Percentiles rank a stretch among this genome's conserved stretches.
Evolutionary conservation across 2,113 vertebrate genomes (phyloP).

Genomic region (Helogale parvula): DNA sequence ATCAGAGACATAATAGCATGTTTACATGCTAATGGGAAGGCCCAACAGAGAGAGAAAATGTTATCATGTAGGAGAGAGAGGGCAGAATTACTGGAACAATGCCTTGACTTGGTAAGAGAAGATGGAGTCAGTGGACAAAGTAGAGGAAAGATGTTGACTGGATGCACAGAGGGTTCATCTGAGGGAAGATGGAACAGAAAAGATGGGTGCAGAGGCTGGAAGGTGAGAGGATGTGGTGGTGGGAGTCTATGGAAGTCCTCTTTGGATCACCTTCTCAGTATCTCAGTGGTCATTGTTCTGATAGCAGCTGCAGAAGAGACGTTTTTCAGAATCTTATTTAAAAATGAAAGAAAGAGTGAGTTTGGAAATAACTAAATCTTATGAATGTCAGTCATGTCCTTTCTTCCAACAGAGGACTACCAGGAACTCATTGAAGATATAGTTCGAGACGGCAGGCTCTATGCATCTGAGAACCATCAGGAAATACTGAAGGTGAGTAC

Average conservation of each 20-base stretch:
- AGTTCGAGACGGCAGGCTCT: constrained; percentile 96
- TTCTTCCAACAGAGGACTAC: constrained; percentile 93
- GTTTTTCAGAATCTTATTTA: neutral
- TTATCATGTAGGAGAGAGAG: neutral
- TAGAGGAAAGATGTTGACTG: neutral
- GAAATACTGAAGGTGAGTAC: constrained; percentile 95
- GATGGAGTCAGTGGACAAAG: neutral
- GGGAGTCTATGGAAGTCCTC: neutral
- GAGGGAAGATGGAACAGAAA: neutral
- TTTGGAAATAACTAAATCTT: constrained; percentile 21
- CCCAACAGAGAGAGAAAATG: neutral
- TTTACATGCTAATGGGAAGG: constrained; percentile 1
- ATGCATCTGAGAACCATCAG: constrained; percentile 99
- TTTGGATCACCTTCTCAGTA: neutral
- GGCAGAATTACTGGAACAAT: neutral
- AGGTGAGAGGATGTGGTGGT: neutral
- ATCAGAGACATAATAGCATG: neutral
- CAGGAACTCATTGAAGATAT: constrained; percentile 99
- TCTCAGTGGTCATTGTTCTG: neutral
- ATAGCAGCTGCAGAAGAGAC: neutral
- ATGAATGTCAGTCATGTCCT: constrained; percentile 66
- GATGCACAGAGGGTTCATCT: neutral
- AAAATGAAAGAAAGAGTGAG: neutral
- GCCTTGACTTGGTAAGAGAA: neutral
- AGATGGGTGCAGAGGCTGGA: no score